A percentile compares a stretch with the other conserved stretches of the same genome.
Conservation (phyloP, 2,888 invertebrate genomes). For the Agriopis leucophaearia region DNA sequence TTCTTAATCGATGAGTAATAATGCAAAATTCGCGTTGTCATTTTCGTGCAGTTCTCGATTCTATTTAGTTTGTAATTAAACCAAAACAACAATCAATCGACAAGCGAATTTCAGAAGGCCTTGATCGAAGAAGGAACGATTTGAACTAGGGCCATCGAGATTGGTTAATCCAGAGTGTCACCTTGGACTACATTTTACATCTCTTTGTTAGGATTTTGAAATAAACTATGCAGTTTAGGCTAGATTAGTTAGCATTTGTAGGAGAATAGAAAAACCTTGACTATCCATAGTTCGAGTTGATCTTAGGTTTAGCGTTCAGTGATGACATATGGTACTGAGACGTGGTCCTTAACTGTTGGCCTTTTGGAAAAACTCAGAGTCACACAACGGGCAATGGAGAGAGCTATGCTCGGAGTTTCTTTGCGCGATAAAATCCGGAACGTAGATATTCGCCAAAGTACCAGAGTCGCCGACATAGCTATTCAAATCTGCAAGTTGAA, state of each 20-base stretch:
- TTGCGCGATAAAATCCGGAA: no score
- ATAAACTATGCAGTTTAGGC: slow-evolving; percentile 20
- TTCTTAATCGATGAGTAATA: slow-evolving; percentile 8
- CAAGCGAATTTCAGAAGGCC: slow-evolving; percentile 9
- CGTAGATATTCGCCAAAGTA: no score
- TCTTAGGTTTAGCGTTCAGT: slow-evolving; percentile 1
- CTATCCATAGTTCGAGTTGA: slow-evolving; percentile 6
- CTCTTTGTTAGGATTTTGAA: slow-evolving; percentile 30
- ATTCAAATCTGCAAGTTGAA: no score
- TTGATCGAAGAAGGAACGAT: slow-evolving; percentile 19
- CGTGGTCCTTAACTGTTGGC: no score
- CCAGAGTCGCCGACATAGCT: no score
- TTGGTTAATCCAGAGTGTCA: slow-evolving; percentile 31
- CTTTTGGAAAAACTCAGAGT: no score
- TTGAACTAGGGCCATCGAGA: slow-evolving; percentile 19
- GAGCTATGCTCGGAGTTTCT: no score
- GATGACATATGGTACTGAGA: no score
- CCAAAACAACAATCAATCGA: slow-evolving; percentile 1
- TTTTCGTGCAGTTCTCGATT: neutral
- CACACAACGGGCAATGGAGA: no score
- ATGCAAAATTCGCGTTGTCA: neutral
- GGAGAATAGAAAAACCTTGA: slow-evolving; percentile 29
- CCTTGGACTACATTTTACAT: slow-evolving; percentile 33
- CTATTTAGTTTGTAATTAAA: neutral
- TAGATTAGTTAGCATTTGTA: slow-evolving; percentile 14